These are phyloP conservation scores for Andrena trimmerana DNA, from an alignment of 2,888 invertebrate species.

Conservation along the genomic window DNA sequence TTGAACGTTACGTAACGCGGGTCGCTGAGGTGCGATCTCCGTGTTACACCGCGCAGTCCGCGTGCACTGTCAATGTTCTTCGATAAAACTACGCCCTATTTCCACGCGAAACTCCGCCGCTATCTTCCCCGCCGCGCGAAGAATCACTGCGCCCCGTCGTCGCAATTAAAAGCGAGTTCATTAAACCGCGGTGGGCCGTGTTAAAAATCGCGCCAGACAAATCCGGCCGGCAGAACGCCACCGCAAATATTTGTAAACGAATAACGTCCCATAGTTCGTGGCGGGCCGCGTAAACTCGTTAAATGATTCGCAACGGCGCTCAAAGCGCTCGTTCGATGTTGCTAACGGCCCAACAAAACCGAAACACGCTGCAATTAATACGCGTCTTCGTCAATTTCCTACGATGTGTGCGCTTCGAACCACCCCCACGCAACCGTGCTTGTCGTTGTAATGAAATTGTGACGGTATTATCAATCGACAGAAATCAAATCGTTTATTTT, in stretches of 20 bases:
- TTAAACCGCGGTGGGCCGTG: constrained; percentile 45
- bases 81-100: neutral
- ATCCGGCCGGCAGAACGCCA: constrained; percentile 21
- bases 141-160: constrained; percentile 6
- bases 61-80: neutral
- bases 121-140: constrained; percentile 39
- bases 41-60: neutral
- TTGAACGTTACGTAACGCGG: neutral
- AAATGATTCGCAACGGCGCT: constrained; percentile 81
- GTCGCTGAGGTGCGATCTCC: neutral
- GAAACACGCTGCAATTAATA: constrained; percentile 82
- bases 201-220: constrained; percentile 46
- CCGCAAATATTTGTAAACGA: constrained; percentile 53
- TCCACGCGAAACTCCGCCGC: constrained; percentile 20
- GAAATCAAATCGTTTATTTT: constrained; percentile 71
- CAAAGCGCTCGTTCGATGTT: constrained; percentile 69
- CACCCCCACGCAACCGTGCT: too few relatives aligned
- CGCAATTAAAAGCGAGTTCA: constrained; percentile 52
- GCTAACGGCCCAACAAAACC: constrained; percentile 77
- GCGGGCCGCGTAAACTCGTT: constrained; percentile 73
- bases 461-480: constrained; percentile 74
- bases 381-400: constrained; percentile 82
- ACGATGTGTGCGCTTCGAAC: constrained; percentile 56
- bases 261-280: constrained; percentile 50
- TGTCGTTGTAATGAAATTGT: too few relatives aligned